A percentile compares a stretch with the other conserved stretches of the same genome.
Conservation (phyloP, 2,888 invertebrate species). For the Drosophila eohydei region DNA sequence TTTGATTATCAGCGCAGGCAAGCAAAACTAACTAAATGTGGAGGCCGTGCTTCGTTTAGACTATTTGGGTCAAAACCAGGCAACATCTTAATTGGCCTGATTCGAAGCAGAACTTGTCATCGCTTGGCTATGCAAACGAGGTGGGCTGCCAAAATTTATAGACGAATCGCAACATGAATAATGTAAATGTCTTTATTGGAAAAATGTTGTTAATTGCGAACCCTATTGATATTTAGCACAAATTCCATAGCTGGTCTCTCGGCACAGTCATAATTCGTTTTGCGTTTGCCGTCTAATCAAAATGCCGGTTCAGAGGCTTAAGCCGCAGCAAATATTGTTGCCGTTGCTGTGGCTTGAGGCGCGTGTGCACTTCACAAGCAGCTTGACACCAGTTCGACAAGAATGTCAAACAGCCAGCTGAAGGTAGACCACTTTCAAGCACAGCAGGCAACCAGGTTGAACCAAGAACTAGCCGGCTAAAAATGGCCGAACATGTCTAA, state of each 20-base stretch:
- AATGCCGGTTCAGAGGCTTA: conserved; percentile 58
- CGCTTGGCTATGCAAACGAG: conserved; percentile 27
- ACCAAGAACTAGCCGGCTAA: conserved; percentile 50
- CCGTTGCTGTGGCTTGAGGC: conserved; percentile 17
- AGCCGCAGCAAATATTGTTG: conserved; percentile 8
- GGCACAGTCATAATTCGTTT: conserved; percentile 45
- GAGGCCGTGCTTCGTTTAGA: background rate
- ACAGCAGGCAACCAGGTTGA: conserved; percentile 57
- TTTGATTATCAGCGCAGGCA: conserved; percentile 47
- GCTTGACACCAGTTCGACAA: conserved; percentile 64
- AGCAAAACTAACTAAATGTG: conserved; percentile 16
- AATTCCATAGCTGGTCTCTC: conserved; percentile 55
- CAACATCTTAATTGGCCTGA: background rate
- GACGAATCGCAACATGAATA: conserved; percentile 14
- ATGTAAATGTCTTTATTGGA: conserved; percentile 20
- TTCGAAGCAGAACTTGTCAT: background rate
- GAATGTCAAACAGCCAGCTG: conserved; percentile 66
- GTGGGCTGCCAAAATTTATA: conserved; percentile 23
- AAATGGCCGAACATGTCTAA: conserved; percentile 25
- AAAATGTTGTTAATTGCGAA: conserved; percentile 48
- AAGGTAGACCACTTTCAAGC: conserved; percentile 75
- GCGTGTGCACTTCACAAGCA: conserved; percentile 46
- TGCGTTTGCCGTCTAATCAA: conserved; percentile 54
- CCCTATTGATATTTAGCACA: conserved; percentile 58
- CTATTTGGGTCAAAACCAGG: conserved; percentile 16